Conservation (phyloP, 1,140 invertebrate species). For the Aphelenchoides fujianensis region DNA sequence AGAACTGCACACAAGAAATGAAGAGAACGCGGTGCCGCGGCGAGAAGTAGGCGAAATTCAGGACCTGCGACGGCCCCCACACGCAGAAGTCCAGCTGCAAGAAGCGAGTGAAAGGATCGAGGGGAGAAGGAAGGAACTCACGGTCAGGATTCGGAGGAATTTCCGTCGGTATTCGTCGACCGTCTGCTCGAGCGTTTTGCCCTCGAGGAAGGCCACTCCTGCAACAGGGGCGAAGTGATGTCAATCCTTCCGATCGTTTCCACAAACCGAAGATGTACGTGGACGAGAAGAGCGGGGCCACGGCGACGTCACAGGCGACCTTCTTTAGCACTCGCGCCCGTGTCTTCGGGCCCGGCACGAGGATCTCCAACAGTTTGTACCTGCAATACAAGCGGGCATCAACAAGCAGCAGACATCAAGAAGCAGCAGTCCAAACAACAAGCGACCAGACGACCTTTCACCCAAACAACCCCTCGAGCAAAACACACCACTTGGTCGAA, state of each 20-base stretch:
- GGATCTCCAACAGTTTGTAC: background rate
- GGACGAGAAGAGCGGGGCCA: background rate
- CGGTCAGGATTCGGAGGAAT: background rate
- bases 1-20: background rate
- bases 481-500: background rate
- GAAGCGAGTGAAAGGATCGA: background rate
- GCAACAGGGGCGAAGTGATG: background rate
- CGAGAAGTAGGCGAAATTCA: background rate
- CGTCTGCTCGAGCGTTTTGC: background rate
- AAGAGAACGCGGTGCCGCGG: background rate
- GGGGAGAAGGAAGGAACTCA: background rate
- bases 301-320: background rate
- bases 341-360: background rate
- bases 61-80: background rate
- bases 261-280: background rate
- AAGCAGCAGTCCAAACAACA: background rate
- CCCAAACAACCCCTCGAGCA: too few species aligned
- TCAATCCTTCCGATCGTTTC: background rate
- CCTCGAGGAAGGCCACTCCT: background rate
- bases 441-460: background rate
- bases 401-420: background rate
- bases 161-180: background rate
- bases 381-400: background rate
- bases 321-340: background rate
- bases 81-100: background rate